phyloP scores from a whole-genome alignment of 2,888 invertebrate genomes.

The Cataglyphis cursor region DNA sequence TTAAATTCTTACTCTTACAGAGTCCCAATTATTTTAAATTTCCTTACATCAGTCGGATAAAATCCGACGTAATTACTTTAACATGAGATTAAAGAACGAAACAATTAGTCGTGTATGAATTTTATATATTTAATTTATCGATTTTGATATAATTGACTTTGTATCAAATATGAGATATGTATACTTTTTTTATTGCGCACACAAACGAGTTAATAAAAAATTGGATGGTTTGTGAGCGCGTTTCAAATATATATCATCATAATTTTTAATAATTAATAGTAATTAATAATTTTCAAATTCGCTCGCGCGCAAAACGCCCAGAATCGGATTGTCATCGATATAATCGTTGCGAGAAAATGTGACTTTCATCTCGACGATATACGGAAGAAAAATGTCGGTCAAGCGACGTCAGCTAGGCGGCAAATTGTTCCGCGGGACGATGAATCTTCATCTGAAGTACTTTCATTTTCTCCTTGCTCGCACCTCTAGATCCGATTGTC shows the following conservation, averaged over 20 bases:
- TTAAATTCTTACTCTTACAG: not conserved
- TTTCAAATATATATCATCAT: not conserved
- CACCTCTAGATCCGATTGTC: conserved; percentile 34
- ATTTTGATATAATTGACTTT: not conserved
- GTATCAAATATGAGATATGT: not conserved
- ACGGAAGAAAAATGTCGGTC: conserved; percentile 46
- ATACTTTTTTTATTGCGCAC: not conserved
- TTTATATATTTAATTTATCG: not conserved
- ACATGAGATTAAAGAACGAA: not conserved
- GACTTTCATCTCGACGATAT: not conserved
- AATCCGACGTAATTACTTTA: not conserved
- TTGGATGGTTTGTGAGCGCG: not conserved
- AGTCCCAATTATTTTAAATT: not conserved
- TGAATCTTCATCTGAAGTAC: conserved; percentile 52
- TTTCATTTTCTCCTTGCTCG: conserved; percentile 49
- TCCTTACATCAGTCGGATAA: not conserved
- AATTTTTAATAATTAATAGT: not conserved
- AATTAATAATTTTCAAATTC: not conserved
- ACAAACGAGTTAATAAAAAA: not conserved
- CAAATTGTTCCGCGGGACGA: conserved; percentile 45
- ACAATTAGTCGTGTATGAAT: not conserved
- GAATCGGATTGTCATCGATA: conserved; percentile 1
- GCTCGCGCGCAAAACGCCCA: not conserved
- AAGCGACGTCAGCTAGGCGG: conserved; percentile 17
- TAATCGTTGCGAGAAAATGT: conserved; percentile 4